phyloP scores from a whole-genome alignment of 2,888 invertebrate species.

The Heliconius charithonia region DNA sequence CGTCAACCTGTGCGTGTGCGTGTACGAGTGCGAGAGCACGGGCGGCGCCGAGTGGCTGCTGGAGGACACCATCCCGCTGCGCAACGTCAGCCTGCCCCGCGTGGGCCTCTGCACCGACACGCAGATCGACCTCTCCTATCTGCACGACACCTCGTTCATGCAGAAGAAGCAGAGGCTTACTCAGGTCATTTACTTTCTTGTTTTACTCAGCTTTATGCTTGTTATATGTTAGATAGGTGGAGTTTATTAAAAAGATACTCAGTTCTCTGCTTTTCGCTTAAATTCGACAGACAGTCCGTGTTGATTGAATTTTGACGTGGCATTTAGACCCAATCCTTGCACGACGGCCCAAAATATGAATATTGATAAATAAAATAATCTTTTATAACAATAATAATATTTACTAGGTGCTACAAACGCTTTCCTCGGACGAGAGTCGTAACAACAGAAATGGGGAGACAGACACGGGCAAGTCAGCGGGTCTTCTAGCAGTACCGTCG shows the following conservation, averaged over 20 bases:
- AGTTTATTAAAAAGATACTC: background rate
- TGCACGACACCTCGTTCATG: slow-evolving; percentile 90
- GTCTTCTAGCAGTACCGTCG: slow-evolving; percentile 93
- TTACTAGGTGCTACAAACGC: slow-evolving; percentile 87
- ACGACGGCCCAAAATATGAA: background rate
- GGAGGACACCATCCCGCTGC: slow-evolving; percentile 97
- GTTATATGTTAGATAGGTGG: background rate
- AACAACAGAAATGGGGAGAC: slow-evolving; percentile 83
- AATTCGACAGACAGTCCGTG: no score
- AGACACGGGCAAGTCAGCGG: slow-evolving; percentile 81
- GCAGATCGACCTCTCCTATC: slow-evolving; percentile 91
- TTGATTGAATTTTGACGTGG: background rate
- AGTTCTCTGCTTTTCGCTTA: background rate
- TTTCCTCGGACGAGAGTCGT: slow-evolving; percentile 90
- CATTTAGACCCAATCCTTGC: background rate
- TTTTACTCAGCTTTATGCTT: no score
- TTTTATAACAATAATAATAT: background rate
- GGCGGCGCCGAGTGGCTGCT: slow-evolving; percentile 96
- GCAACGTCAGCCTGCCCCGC: slow-evolving; percentile 94
- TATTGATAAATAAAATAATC: background rate
- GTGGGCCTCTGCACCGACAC: slow-evolving; percentile 92
- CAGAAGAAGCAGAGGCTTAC: slow-evolving; percentile 93
- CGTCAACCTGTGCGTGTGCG: slow-evolving; percentile 96
- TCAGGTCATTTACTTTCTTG: slow-evolving; percentile 79
- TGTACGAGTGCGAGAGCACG: slow-evolving; percentile 99